A percentile compares a stretch with the other conserved stretches of the same genome.
Evolutionary conservation across 2,888 invertebrate species (phyloP).

Genomic region (Hemaris fuciformis): DNA sequence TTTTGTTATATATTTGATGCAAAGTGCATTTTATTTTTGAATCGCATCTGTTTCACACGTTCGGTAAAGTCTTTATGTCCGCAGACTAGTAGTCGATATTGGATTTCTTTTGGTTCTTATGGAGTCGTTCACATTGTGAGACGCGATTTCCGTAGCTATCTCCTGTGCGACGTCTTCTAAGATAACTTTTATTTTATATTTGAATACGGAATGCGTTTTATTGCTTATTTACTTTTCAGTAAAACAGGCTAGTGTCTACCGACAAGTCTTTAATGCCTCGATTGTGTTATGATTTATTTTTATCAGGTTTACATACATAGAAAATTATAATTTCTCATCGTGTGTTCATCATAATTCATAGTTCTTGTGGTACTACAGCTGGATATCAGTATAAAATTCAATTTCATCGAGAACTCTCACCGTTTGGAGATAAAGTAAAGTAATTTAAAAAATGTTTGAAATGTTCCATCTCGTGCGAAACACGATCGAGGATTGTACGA

Average conservation of each 20-base stretch:
- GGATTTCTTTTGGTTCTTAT: background rate
- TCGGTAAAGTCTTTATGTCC: background rate
- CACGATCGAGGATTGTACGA: no score
- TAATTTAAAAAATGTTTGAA: no score
- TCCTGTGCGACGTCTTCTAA: background rate
- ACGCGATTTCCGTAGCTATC: background rate
- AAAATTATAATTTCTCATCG: no score
- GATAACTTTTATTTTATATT: constrained; percentile 1
- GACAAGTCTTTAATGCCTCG: no score
- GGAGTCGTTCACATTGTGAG: background rate
- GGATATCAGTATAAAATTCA: no score
- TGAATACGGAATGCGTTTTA: background rate
- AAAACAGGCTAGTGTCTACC: no score
- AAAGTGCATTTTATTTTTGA: background rate
- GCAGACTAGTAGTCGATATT: background rate
- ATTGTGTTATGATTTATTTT: background rate
- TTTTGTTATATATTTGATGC: background rate
- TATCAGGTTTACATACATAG: no score
- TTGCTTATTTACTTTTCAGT: background rate
- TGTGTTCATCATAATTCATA: no score
- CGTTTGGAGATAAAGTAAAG: no score
- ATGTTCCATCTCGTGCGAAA: no score
- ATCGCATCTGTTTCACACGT: background rate
- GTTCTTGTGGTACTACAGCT: no score
- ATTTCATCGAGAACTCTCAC: no score